Evolutionary conservation across 1,140 invertebrate species (phyloP).

Genomic region (Papilio xuthus): DNA sequence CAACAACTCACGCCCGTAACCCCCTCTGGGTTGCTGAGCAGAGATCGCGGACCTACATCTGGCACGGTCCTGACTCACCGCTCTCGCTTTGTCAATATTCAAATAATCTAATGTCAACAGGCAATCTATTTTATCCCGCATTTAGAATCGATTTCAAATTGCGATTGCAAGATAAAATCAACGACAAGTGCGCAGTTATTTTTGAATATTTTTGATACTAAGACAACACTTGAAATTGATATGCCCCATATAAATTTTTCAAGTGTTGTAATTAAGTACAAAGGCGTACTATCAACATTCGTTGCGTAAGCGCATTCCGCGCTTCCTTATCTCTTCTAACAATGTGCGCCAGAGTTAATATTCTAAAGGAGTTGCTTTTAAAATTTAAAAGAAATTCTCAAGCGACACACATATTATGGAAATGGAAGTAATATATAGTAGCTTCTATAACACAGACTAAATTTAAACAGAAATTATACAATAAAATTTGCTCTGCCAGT

Average conservation of each 20-base stretch:
- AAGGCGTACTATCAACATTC: constrained; percentile 14
- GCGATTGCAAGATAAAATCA: background rate
- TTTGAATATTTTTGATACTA: constrained; percentile 4
- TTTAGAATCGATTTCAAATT: background rate
- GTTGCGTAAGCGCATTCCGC: constrained; percentile 15
- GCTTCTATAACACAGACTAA: background rate
- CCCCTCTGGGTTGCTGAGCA: no score
- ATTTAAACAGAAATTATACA: background rate
- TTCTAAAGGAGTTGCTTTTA: background rate
- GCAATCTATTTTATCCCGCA: no score
- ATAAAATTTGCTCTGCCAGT: background rate
- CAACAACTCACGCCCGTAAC: no score
- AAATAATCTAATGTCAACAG: no score
- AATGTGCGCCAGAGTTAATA: background rate
- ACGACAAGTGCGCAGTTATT: background rate
- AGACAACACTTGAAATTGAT: no score
- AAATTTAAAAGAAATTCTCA: background rate
- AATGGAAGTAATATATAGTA: no score
- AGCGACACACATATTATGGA: background rate
- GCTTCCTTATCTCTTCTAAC: constrained; percentile 10
- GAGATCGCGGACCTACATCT: no score
- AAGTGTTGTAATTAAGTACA: constrained; percentile 16
- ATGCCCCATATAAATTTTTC: background rate
- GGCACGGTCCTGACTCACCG: no score
- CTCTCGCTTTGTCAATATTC: no score